Percentiles rank a stretch among this genome's conserved stretches.
phyloP scores from a whole-genome alignment of 2,113 vertebrate genomes.

The Capreolus pygargus region DNA sequence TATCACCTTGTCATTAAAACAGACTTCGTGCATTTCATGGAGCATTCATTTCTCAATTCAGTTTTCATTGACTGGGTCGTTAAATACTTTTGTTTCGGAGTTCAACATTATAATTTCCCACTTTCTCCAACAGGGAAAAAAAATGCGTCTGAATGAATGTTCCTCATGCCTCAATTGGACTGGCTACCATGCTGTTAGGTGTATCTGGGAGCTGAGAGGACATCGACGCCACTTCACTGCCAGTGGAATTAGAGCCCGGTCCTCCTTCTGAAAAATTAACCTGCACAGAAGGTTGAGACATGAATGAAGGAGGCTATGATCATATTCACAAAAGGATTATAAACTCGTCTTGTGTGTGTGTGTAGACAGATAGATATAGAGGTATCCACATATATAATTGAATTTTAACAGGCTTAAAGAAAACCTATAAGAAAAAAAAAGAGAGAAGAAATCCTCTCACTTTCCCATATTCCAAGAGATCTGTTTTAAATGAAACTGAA shows the following conservation, averaged over 20 bases:
- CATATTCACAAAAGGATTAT: background rate
- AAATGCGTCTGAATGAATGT: slow-evolving; percentile 77
- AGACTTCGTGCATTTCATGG: slow-evolving; percentile 88
- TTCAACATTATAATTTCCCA: slow-evolving; percentile 79
- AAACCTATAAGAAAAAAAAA: background rate
- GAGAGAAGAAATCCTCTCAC: slow-evolving; percentile 30
- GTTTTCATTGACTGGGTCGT: slow-evolving; percentile 79
- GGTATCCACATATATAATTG: background rate
- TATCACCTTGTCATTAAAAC: slow-evolving; percentile 90
- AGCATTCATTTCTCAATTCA: slow-evolving; percentile 81
- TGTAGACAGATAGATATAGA: background rate
- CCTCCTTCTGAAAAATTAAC: slow-evolving; percentile 98
- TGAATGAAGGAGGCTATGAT: slow-evolving; percentile 44
- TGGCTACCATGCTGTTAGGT: slow-evolving; percentile 99
- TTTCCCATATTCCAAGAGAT: slow-evolving; percentile 57
- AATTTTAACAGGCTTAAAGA: background rate
- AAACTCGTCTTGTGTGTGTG: background rate
- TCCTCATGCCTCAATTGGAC: slow-evolving; percentile 97
- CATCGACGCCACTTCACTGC: slow-evolving; percentile 99
- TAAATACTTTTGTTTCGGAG: slow-evolving; percentile 82
- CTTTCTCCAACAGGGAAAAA: slow-evolving; percentile 81
- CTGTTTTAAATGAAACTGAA: slow-evolving; percentile 54
- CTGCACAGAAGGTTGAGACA: slow-evolving; percentile 79
- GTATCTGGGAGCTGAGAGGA: slow-evolving; percentile 98
- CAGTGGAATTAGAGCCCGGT: slow-evolving; percentile 97